Conservation (phyloP, 2,797 vertebrate genomes). For the Silurus lanzhouensis region DNA sequence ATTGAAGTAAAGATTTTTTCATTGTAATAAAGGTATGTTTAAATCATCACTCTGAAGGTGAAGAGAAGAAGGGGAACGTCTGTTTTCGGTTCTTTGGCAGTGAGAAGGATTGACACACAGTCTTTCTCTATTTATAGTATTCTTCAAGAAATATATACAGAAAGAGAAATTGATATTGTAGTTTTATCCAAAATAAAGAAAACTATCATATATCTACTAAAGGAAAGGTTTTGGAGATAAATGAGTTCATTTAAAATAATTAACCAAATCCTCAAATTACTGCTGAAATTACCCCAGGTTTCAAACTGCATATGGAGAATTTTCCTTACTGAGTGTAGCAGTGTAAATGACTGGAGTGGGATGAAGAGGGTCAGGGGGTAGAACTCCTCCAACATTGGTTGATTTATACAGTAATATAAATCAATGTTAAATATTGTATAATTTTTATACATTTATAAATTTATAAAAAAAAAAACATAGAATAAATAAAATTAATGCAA, state of each 20-base stretch:
- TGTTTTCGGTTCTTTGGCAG: neutral
- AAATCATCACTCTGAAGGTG: neutral
- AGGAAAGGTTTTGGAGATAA: neutral
- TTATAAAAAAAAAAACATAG: too few species aligned
- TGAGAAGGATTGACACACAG: neutral
- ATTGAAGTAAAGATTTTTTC: slow-evolving; percentile 18
- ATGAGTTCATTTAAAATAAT: neutral
- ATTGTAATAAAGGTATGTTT: neutral
- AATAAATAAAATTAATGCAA: too few species aligned
- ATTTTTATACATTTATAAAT: too few species aligned
- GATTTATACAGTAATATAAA: neutral
- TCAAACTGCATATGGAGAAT: neutral
- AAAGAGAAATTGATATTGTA: neutral
- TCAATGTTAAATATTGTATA: too few species aligned
- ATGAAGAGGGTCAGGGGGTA: too few species aligned
- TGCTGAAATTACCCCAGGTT: neutral
- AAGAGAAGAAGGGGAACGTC: neutral
- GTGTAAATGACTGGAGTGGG: neutral
- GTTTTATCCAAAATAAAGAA: slow-evolving; percentile 24
- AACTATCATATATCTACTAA: neutral
- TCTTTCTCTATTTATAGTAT: slow-evolving; percentile 15
- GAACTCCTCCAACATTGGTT: too few species aligned
- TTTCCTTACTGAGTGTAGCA: neutral
- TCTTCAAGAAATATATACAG: slow-evolving; percentile 15
- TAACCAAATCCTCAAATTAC: slow-evolving; percentile 16